phyloP scores from a whole-genome alignment of 2,113 vertebrate species.

The Octodon degus region DNA sequence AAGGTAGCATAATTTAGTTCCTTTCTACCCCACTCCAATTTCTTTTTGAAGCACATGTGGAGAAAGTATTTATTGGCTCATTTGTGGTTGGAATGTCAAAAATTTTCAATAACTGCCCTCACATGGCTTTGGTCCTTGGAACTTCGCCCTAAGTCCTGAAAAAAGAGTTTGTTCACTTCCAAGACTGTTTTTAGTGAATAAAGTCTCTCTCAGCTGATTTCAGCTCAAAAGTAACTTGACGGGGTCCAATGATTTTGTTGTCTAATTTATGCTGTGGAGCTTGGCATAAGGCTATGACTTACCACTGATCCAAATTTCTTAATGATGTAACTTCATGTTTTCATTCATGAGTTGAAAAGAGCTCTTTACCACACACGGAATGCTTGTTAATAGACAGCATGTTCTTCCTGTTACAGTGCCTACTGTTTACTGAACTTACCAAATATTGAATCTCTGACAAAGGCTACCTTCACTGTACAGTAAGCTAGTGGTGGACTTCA shows the following conservation, averaged over 20 bases:
- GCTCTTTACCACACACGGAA: conserved; percentile 82
- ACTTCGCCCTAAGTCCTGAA: conserved; percentile 85
- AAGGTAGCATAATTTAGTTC: conserved; percentile 91
- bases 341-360: conserved; percentile 85
- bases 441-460: conserved; percentile 53
- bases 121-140: conserved; percentile 89
- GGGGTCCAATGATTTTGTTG: conserved; percentile 86
- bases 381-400: conserved; percentile 77
- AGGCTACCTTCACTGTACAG: background rate
- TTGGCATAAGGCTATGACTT: conserved; percentile 83
- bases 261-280: conserved; percentile 87
- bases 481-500: background rate
- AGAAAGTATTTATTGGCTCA: conserved; percentile 96
- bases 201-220: conserved; percentile 90
- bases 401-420: conserved; percentile 72
- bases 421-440: conserved; percentile 63
- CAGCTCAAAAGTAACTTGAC: conserved; percentile 86
- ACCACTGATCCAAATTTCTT: conserved; percentile 86
- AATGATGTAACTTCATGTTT: conserved; percentile 90
- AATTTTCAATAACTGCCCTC: conserved; percentile 94
- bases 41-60: conserved; percentile 93
- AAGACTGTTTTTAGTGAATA: conserved; percentile 88
- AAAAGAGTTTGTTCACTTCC: conserved; percentile 82
- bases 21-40: conserved; percentile 88
- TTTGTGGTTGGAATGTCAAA: conserved; percentile 96